Percentiles rank a stretch among this genome's conserved stretches.
Evolutionary conservation across 2,797 vertebrate species (phyloP).

Genomic region (Cygnus olor): DNA sequence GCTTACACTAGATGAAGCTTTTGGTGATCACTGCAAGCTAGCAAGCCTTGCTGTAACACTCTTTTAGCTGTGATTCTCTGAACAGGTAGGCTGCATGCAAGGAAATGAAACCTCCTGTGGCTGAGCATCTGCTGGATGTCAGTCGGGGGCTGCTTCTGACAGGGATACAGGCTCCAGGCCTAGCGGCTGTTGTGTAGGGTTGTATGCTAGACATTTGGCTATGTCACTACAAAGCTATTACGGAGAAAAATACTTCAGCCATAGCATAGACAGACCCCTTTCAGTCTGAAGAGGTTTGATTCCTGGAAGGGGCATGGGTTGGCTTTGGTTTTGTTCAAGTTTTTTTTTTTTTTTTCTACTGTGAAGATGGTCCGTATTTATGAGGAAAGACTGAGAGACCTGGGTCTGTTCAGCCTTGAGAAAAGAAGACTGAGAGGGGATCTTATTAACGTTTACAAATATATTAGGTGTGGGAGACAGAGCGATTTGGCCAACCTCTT

Average conservation of each 20-base stretch:
- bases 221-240: fast-evolving
- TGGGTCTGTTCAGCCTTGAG: no score
- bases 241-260: background rate
- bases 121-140: background rate
- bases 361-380: background rate
- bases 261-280: background rate
- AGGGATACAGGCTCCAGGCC: background rate
- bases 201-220: background rate
- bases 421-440: no score
- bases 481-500: no score
- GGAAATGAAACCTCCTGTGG: background rate
- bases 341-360: background rate
- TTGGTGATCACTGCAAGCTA: background rate
- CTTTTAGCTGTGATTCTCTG: background rate
- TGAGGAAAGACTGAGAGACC: no score
- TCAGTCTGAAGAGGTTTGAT: background rate
- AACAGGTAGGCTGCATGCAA: background rate
- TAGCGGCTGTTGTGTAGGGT: background rate
- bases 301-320: background rate
- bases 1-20: background rate
- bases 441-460: no score
- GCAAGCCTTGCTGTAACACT: background rate
- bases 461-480: no score
- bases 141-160: background rate
- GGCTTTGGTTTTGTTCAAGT: background rate